Evolutionary conservation across 2,113 vertebrate genomes (phyloP), one percentile per base, ranked within the genome.

Genomic region (Carassius gibelio): DNA sequence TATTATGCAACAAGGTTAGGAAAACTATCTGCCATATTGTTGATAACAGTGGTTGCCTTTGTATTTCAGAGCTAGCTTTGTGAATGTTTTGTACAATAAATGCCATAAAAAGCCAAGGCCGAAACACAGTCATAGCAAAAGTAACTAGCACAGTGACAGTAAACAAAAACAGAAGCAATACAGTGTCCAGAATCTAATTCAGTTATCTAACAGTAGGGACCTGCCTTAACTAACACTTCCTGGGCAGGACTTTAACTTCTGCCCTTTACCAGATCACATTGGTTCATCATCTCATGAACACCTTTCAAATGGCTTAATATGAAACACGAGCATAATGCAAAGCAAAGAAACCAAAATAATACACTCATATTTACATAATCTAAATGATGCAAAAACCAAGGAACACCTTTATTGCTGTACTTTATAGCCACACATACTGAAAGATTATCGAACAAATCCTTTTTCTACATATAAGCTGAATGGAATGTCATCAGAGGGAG

Each of bases 151-250:
- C 34, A 83, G 71, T 4, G 82, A 90, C 86, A 83, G 86, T 86
- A 84, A 76, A 87, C 52, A 85, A 55, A 69, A 74, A 59, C 84
- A 87, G 68, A 83, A 30, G 57, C 21, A 48, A 75, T 6, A 42
- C 19, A 42, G 21, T 81, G 71, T 76, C 66, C 69, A 61, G 81
- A 50, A 8, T 76, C 19, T 91, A 91, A 92, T 91, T 89, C 83
- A 76, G 85, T 92, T 92, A 92, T 1, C 84, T 80, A 90, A 87
- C 59, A 75, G 64, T 71, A 72, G 77, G 62, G 64, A 87, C 78
- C 57, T 83, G 61, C 68, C 13, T n/a, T 79, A 83, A 75, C 71
- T 68, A 75, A 69, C 21, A 48, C 57, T 78, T 88, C 68, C 59
- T 84, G 26, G 50, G 36, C 30, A 76, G 19, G 45, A 34, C 38